Evolutionary conservation across 2,888 invertebrate genomes (phyloP).

Genomic region (Polia nebulosa): DNA sequence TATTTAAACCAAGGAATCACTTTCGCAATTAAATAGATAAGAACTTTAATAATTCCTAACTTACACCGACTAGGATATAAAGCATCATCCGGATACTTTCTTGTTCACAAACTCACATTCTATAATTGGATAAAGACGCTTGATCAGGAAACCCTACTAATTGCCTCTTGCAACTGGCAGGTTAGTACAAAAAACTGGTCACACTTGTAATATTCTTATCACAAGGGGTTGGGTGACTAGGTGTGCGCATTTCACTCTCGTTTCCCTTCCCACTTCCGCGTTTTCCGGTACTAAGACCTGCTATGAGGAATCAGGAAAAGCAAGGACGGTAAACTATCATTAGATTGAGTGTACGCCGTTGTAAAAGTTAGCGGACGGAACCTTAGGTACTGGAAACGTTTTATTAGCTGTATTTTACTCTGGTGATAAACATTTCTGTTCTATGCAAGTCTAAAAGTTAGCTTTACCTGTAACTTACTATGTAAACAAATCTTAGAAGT

Average conservation of each 20-base stretch:
- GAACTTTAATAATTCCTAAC: slow-evolving; percentile 9
- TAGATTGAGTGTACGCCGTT: slow-evolving; percentile 55
- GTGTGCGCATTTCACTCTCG: slow-evolving; percentile 77
- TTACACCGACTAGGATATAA: slow-evolving; percentile 40
- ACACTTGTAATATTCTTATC: slow-evolving; percentile 58
- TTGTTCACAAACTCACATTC: slow-evolving; percentile 42
- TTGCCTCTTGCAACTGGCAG: slow-evolving; percentile 56
- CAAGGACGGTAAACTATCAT: slow-evolving; percentile 71
- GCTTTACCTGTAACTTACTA: too few relatives aligned
- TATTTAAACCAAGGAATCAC: not conserved
- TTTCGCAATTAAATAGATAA: slow-evolving; percentile 6
- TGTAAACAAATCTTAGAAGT: too few relatives aligned
- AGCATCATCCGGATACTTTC: slow-evolving; percentile 44
- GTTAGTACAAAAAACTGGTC: slow-evolving; percentile 59
- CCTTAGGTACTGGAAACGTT: slow-evolving; percentile 12
- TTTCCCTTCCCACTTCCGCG: slow-evolving; percentile 75
- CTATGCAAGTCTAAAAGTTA: too few relatives aligned
- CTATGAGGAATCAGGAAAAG: slow-evolving; percentile 79
- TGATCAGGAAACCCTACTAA: slow-evolving; percentile 72
- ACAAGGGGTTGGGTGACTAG: slow-evolving; percentile 62
- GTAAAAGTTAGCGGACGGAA: slow-evolving; percentile 48
- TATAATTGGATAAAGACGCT: slow-evolving; percentile 68
- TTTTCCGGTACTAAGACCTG: slow-evolving; percentile 73
- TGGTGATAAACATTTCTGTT: slow-evolving; percentile 15
- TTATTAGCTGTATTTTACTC: slow-evolving; percentile 35